Evolutionary conservation across 2,797 vertebrate species (phyloP), one percentile per base, ranked within the genome.

Genomic region (Clarias platycephalus): DNA sequence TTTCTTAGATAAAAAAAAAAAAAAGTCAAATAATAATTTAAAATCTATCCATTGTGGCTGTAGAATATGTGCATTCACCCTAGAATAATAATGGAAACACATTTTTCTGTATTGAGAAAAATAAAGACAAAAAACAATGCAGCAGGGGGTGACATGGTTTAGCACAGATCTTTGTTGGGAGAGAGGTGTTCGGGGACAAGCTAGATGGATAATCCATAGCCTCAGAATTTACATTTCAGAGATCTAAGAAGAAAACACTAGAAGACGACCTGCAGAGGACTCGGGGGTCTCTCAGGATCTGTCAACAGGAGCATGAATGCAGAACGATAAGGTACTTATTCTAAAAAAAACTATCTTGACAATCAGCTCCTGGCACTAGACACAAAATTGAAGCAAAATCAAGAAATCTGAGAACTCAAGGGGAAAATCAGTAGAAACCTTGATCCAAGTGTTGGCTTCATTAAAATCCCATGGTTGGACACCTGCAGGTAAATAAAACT

Each of bases 181-280:
- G 16, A 74, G 71, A 55, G 24, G 71, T 31, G 72, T 75, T 55
- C 9, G 1, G 72, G 18, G 18, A 77, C 1, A 2, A 58, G 55
- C 75, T 49, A 64, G 24, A 5, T 64, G 77, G 77, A 64, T 44
- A 79, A 79, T 63, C 76, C 20, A 78, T 78, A 79, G 22, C 40
- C 31, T 63, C 13, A 4, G 49, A 57, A 18, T 75, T 75, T 75
- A 57, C 49, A 63, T 44, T n/a, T 7, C 31, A 62, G 15, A 44
- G 16, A 80, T 80, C 60, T 64, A 16, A 64, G 77, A 80, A 64
- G 57, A 80, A 79, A 49, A 80, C 77, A 64, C 20, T 37, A 64
- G 37, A 64, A 49, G 77, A 49, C 4, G 4, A 80, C 40, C 24
- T 80, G 37, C 77, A 24, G 31, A 40, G 76, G 76, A 79, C 31